Base-by-base conservation (phyloP, 1,140 invertebrate genomes). In the Andricus grossulariae region DNA sequence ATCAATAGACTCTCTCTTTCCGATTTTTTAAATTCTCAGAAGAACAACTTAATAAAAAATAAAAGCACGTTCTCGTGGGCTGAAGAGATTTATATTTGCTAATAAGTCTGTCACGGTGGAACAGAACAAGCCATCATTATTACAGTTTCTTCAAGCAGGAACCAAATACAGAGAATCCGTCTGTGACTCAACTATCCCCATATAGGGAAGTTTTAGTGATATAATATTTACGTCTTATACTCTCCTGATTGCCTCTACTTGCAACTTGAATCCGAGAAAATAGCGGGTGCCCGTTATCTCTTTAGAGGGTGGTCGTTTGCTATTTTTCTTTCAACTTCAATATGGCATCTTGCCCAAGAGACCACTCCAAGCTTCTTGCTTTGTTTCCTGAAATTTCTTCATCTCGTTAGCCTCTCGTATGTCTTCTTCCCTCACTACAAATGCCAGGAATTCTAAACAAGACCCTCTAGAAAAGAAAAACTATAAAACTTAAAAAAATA, bases 71-170 rank as follows among this genome's bases (percentile, higher is more conserved):
- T 54, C 15, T 54, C 51, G 51, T 54, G 51, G 51, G 11, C 15
- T n/a, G 45, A 21, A 50, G 73, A 71, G 74, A 82, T 82, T 82
- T 82, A 82, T 82, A 82, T 82, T 82, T 80, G 66, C 78, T 77
- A 82, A 80, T 82, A 82, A 82, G 75, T 82, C 80, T 82, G 80
- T 82, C 80, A 82, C 71, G 74, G 80, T 57, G 72, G 57, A 71
- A 71, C 70, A 54, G 74, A 54, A 76, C 52, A 75, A 71, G 80
- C 74, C 75, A 77, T 82, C 76, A 32, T 32, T 32, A 75, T 66
- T 66, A 66, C 54, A 50, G 70, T 73, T 77, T 76, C 81, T 74
- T 73, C 70, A 73, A 75, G 74, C 73, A 49, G 21, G 49, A 72
- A 74, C 75, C 80, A 80, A 77, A 81, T 81, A 81, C 73, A 81